Evolutionary conservation across 1,140 invertebrate genomes (phyloP), one percentile per base, ranked within the genome.

Genomic region (Stenopsyche tienmushanensis): DNA sequence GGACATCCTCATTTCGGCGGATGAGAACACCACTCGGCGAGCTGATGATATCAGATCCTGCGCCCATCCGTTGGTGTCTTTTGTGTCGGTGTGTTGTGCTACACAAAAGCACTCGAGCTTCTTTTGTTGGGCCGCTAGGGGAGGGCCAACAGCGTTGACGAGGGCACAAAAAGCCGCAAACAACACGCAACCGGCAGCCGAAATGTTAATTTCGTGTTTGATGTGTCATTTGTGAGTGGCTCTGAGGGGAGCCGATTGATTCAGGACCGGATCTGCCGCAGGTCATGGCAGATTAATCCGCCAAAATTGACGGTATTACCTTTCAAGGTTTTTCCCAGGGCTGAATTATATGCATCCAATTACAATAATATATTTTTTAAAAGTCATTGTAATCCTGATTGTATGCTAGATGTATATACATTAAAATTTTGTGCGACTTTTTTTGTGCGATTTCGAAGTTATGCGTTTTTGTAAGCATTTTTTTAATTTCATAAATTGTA

Each of bases 181-280:
- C 66, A 62, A 64, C 60, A 64, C 60, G 21, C 52, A 54, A 25
- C 20, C 49, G 53, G 62, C 62, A 55, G 50, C 62, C 62, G 47
- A 29, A 65, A 65, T 57, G 49, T 64, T 69, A 69, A 69, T 69
- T 69, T 62, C 66, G 45, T 68, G 60, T 64, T 62, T 67, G 66
- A 68, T 64, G 66, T 68, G 66, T 68, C 66, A 68, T 68, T 68
- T 53, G 45, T 62, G 65, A n/a, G 64, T 47, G 54, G 2, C 1
- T 23, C 3, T 17, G 42, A 15, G 42, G 3, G 62, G 9, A 15
- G 62, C 20, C 17, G 53, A 45, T 21, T 17, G 2, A 26, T 42
- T 44, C 57, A 42, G 20, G 42, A 39, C 47, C 49, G 65, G 52
- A 67, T 67, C 59, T 39, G 50, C 44, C 49, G 17, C 58, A 41